Base-by-base conservation (phyloP, 2,888 invertebrate genomes). In the Sinodicranocentrus sp. region DNA sequence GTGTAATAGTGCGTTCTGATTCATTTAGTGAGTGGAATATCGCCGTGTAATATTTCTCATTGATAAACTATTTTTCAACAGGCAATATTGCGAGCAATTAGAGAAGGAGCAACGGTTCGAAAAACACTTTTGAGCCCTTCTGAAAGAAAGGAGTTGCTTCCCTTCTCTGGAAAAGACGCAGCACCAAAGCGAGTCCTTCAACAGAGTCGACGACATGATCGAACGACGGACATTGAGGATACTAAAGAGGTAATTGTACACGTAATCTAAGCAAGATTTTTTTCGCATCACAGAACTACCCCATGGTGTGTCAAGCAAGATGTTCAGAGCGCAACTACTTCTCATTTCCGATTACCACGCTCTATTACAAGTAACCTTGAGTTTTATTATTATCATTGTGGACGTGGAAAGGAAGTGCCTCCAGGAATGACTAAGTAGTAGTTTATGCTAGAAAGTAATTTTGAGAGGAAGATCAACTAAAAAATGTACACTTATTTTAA, bases 161-260 rank as follows among this genome's bases (percentile, higher is more conserved):
- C 87, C 19, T 84, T 87, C 72, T 85, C 85, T 43, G 86, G 77
- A 54, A 85, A 79, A 26, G 87, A 88, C 63, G 67, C 82, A 17
- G 82, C 80, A 44, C 87, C 83, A 54, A 88, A 88, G 73, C 75
- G 84, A 63, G 85, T 96, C 84, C 92, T 96, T 73, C 94, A 94
- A 89, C 95, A 95, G 89, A 94, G 95, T 43, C 92, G 93, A 86
- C 94, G 94, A 87, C 94, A 94, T 88, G 96, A 96, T 90, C 86
- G 89, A 28, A 95, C 95, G 71, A 94, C 95, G 90, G 96, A 97
- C 90, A 96, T 96, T 86, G 96, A 96, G 92, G 95, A 96, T 90
- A 95, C 94, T 85, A 93, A 93, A 73, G 89, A 89, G 86, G 89
- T 89, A 82, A 84, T 65, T 28, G 26, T 70, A 3, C 33, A 33